Percentiles rank a stretch among this genome's conserved stretches.
Conservation (phyloP, 2,888 invertebrate genomes). For the Torymus auratus region DNA sequence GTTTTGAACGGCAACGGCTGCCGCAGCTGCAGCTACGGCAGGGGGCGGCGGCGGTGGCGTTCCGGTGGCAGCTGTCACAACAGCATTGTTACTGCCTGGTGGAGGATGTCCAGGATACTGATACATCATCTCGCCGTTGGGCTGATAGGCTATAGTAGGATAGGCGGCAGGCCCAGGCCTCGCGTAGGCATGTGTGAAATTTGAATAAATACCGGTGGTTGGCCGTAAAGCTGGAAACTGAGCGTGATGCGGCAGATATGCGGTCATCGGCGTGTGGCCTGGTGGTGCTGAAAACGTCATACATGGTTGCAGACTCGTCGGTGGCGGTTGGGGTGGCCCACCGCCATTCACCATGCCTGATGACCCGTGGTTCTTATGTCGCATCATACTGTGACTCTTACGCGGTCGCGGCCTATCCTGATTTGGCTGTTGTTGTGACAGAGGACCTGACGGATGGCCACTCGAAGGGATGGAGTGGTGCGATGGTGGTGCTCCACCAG, state of each 20-base stretch:
- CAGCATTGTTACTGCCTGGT: slow-evolving; percentile 61
- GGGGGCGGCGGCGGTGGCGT: slow-evolving; percentile 71
- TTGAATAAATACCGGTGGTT: slow-evolving; percentile 70
- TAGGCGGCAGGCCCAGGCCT: slow-evolving; percentile 62
- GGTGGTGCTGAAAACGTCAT: slow-evolving; percentile 72
- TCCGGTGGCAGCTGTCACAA: slow-evolving; percentile 63
- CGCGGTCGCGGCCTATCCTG: slow-evolving; percentile 68
- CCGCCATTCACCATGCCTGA: slow-evolving; percentile 69
- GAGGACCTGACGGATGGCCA: slow-evolving; percentile 70
- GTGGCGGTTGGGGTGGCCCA: slow-evolving; percentile 50
- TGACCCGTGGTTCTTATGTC: slow-evolving; percentile 68
- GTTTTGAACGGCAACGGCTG: slow-evolving; percentile 51
- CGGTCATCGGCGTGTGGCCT: slow-evolving; percentile 62
- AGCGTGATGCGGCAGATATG: slow-evolving; percentile 72
- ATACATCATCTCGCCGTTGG: slow-evolving; percentile 79
- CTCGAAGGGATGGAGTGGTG: slow-evolving; percentile 75
- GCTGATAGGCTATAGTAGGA: slow-evolving; percentile 73
- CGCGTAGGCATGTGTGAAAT: slow-evolving; percentile 72
- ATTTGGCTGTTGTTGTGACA: slow-evolving; percentile 71
- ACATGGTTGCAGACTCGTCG: slow-evolving; percentile 70
- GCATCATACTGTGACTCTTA: slow-evolving; percentile 71
- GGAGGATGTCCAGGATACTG: slow-evolving; percentile 72
- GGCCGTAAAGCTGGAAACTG: slow-evolving; percentile 74
- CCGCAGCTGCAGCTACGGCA: slow-evolving; percentile 66
- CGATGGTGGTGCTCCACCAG: slow-evolving; percentile 61